Conservation (phyloP, 2,888 invertebrate species). For the Phalangium opilio region DNA sequence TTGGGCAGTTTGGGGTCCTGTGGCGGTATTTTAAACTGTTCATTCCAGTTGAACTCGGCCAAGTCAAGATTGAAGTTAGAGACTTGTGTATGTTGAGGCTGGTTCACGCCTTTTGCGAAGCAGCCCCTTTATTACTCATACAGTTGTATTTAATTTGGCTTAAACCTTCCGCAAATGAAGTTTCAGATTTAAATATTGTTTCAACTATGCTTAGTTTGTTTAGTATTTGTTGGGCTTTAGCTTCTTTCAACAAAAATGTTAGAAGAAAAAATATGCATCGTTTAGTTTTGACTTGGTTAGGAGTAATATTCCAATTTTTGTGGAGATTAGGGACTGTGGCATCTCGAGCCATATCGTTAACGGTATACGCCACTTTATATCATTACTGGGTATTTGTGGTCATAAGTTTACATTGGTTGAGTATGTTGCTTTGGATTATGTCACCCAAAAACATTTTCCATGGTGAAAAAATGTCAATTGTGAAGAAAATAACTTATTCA, state of each 20-base stretch:
- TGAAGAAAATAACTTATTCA: constrained; percentile 49
- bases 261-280: constrained; percentile 63
- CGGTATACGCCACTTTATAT: constrained; percentile 67
- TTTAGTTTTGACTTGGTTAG: constrained; percentile 65
- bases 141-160: constrained; percentile 56
- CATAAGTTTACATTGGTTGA: constrained; percentile 69
- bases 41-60: constrained; percentile 61
- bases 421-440: constrained; percentile 76
- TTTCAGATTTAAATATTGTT: constrained; percentile 60
- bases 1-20: constrained; percentile 34
- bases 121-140: constrained; percentile 69
- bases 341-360: constrained; percentile 54
- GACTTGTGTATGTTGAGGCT: constrained; percentile 57
- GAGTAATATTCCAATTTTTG: constrained; percentile 59
- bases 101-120: constrained; percentile 73
- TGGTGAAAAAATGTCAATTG: constrained; percentile 54
- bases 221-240: constrained; percentile 77
- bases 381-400: constrained; percentile 63
- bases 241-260: constrained; percentile 77
- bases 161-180: constrained; percentile 35
- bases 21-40: constrained; percentile 64
- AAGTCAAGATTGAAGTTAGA: constrained; percentile 62
- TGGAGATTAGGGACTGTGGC: constrained; percentile 51
- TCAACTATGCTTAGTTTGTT: constrained; percentile 66
- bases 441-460: constrained; percentile 70